Evolutionary conservation across 2,888 invertebrate genomes (phyloP).

Genomic region (Doris montereyensis): DNA sequence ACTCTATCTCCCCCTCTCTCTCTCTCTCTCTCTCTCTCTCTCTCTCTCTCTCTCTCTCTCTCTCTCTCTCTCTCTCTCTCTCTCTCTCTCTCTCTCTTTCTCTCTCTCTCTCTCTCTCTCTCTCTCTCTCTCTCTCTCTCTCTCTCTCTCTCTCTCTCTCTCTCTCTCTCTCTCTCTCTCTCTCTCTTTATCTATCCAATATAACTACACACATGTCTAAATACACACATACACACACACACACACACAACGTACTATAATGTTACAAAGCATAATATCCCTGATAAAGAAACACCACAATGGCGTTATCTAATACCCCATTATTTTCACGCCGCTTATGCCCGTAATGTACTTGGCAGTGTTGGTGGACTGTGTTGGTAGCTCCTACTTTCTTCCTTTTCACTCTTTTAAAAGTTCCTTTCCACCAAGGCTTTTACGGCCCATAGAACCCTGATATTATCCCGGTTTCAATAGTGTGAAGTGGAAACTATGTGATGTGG

Average conservation of each 20-base stretch:
- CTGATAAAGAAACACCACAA: too few species aligned
- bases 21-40: neutral
- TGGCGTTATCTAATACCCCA: too few species aligned
- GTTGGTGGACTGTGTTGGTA: too few species aligned
- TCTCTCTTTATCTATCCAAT: neutral
- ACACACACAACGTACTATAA: neutral
- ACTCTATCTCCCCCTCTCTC: neutral
- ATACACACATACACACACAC: neutral
- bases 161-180: slow-evolving; percentile 7
- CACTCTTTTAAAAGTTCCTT: too few species aligned
- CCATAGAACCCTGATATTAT: too few species aligned
- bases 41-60: neutral
- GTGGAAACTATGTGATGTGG: too few species aligned
- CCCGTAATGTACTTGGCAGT: too few species aligned
- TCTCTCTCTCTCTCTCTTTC: neutral
- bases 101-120: neutral
- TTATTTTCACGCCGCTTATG: too few species aligned
- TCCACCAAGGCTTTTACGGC: too few species aligned
- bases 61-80: neutral
- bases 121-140: neutral
- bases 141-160: neutral
- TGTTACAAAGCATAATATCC: too few species aligned
- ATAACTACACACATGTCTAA: neutral
- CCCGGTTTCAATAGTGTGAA: too few species aligned
- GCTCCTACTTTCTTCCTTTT: too few species aligned